phyloP scores from a whole-genome alignment of 1,140 invertebrate genomes.

The Steinernema feltiae region DNA sequence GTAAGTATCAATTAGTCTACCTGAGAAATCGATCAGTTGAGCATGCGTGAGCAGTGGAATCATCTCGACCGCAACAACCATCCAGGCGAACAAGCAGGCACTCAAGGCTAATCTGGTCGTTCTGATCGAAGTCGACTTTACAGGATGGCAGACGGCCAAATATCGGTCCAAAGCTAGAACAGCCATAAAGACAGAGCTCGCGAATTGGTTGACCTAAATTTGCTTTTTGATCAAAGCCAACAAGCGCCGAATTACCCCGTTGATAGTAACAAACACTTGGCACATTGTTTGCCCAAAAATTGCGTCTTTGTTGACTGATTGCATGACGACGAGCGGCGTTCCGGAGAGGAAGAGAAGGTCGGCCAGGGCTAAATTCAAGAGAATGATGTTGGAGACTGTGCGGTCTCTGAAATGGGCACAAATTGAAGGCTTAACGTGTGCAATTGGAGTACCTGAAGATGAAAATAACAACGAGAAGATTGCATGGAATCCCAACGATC shows the following conservation, averaged over 20 bases:
- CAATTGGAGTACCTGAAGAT: neutral
- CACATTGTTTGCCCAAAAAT: conserved; percentile 32
- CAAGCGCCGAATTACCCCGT: conserved; percentile 22
- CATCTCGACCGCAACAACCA: conserved; percentile 30
- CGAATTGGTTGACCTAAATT: conserved; percentile 38
- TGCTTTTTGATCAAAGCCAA: neutral
- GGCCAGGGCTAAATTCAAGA: conserved; percentile 39
- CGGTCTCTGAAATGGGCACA: neutral
- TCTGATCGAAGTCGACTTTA: conserved; percentile 23
- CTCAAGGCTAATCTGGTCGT: conserved; percentile 20
- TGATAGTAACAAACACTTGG: conserved; percentile 25
- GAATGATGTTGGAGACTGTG: conserved; percentile 41
- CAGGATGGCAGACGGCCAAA: conserved; percentile 35
- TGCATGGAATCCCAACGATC: neutral
- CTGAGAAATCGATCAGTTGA: conserved; percentile 21
- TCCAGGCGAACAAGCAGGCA: conserved; percentile 28
- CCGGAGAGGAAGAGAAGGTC: conserved; percentile 35
- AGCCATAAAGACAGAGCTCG: conserved; percentile 36
- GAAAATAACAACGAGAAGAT: neutral
- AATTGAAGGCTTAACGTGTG: too few relatives aligned
- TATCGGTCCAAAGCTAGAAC: conserved; percentile 37
- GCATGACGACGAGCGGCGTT: conserved; percentile 29
- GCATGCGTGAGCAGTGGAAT: conserved; percentile 29
- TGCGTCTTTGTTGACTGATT: conserved; percentile 28
- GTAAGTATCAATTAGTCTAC: too few relatives aligned